phyloP scores from a whole-genome alignment of 2,797 vertebrate genomes.

The Bradypodion pumilum region DNA sequence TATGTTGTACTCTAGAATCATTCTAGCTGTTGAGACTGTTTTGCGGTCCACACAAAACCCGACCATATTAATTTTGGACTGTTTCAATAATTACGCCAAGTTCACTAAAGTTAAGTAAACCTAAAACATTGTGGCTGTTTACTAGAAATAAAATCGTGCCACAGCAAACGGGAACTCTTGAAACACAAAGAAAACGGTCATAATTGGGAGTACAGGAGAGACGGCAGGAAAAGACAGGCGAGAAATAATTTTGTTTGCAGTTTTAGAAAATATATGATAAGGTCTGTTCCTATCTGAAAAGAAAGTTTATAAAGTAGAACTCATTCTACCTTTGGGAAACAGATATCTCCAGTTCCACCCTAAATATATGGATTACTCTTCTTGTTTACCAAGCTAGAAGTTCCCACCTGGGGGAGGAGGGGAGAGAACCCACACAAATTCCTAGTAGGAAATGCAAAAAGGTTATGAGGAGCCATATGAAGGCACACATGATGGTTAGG shows the following conservation, averaged over 20 bases:
- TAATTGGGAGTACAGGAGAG: neutral
- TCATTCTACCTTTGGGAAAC: neutral
- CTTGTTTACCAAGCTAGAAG: slow-evolving; percentile 5
- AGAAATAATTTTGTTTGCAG: neutral
- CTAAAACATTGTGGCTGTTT: neutral
- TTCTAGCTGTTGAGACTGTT: neutral
- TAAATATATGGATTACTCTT: neutral
- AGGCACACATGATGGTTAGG: neutral
- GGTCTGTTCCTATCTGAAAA: slow-evolving; percentile 23
- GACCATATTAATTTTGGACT: neutral
- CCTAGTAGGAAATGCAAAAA: neutral
- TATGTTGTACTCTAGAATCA: neutral
- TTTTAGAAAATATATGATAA: neutral
- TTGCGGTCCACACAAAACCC: neutral
- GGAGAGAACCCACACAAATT: neutral
- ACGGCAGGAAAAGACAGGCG: neutral
- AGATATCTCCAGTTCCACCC: neutral
- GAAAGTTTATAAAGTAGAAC: slow-evolving; percentile 1
- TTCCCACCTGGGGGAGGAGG: neutral
- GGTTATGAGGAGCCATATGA: too few species aligned
- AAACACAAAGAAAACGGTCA: neutral
- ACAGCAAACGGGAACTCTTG: neutral
- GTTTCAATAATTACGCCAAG: neutral
- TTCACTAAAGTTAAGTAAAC: neutral
- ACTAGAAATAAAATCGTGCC: neutral